Percentiles rank a stretch among this genome's conserved stretches.
Evolutionary conservation across 2,113 vertebrate species (phyloP).

Genomic region (Menura novaehollandiae): DNA sequence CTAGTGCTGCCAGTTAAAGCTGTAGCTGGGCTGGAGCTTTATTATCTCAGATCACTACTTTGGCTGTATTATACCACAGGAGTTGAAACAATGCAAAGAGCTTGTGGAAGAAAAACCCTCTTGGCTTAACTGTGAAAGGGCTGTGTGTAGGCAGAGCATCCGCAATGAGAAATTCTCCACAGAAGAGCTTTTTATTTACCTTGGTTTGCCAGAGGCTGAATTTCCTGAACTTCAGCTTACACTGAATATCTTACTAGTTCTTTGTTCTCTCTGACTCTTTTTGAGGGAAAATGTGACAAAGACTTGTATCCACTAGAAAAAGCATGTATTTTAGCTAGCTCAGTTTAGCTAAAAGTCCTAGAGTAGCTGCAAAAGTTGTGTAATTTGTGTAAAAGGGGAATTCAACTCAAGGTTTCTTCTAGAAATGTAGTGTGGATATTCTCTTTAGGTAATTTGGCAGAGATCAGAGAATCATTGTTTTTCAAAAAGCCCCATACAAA

Average conservation of each 20-base stretch:
- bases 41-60: background rate
- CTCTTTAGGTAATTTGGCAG: background rate
- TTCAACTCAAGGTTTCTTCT: background rate
- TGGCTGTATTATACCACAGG: background rate
- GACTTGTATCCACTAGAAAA: background rate
- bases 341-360: background rate
- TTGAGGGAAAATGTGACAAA: background rate
- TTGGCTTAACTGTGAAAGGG: background rate
- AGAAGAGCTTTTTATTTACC: background rate
- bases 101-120: background rate
- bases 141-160: background rate
- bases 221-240: background rate
- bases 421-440: background rate
- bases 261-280: background rate
- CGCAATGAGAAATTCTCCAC: background rate
- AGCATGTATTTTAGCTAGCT: background rate
- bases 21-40: background rate
- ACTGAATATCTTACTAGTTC: background rate
- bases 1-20: conserved; percentile 43
- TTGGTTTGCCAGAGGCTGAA: background rate
- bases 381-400: background rate
- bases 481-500: background rate
- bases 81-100: background rate
- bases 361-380: background rate
- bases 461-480: background rate